phyloP scores from a whole-genome alignment of 2,797 vertebrate genomes.

The Taeniopygia guttata region DNA sequence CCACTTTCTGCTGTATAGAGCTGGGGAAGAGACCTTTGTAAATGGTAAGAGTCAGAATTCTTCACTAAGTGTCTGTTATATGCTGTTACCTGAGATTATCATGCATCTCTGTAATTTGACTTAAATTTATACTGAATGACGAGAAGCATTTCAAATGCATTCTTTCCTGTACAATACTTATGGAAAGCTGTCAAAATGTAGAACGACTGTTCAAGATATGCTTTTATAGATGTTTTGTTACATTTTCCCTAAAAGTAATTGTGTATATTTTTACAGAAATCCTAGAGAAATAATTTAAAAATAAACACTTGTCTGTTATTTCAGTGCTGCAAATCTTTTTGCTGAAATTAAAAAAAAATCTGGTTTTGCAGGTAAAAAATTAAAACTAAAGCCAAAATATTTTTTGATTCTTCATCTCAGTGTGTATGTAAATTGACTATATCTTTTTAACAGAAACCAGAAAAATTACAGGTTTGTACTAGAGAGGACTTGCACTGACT shows the following conservation, averaged over 20 bases:
- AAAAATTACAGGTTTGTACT: neutral
- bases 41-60: neutral
- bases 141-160: neutral
- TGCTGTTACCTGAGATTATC: neutral
- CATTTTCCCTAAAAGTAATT: neutral
- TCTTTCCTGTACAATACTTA: neutral
- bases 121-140: neutral
- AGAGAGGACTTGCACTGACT: neutral
- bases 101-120: neutral
- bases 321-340: neutral
- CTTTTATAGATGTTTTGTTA: neutral
- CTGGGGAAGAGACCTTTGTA: neutral
- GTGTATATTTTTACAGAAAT: fast-evolving
- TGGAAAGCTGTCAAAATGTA: neutral
- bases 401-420: neutral
- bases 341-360: neutral
- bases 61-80: neutral
- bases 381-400: neutral
- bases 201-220: neutral
- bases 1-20: neutral
- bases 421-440: neutral
- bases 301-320: neutral
- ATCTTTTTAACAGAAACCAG: neutral
- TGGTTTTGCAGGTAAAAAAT: neutral
- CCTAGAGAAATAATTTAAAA: neutral